These are phyloP conservation scores for Orthosia gracilis DNA, from an alignment of 2,888 invertebrate genomes.

Conservation along the genomic window DNA sequence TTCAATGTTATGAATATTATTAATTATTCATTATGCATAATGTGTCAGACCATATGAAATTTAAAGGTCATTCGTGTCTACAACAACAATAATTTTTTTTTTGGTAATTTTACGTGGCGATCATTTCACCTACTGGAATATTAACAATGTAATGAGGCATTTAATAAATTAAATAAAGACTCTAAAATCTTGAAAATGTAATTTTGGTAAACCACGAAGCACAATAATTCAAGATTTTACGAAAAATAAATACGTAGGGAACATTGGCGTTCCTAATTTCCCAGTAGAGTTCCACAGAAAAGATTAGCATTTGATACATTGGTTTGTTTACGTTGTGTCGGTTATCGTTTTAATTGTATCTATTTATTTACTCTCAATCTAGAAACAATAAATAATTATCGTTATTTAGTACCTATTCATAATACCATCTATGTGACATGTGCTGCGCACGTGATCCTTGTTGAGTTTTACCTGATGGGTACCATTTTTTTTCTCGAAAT, in stretches of 20 bases:
- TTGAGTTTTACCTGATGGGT: slow-evolving; percentile 13
- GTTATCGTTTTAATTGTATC: slow-evolving; percentile 32
- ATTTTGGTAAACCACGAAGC: slow-evolving; percentile 13
- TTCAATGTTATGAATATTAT: slow-evolving; percentile 17
- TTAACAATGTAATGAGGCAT: not conserved
- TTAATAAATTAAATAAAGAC: not conserved
- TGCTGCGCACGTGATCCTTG: slow-evolving; percentile 15
- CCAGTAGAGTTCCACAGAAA: slow-evolving; percentile 12
- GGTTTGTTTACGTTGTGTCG: slow-evolving; percentile 38
- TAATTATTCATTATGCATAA: slow-evolving; percentile 39
- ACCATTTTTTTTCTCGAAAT: not conserved
- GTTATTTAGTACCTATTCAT: slow-evolving; percentile 22
- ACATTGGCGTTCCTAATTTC: slow-evolving; percentile 9
- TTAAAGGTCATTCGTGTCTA: slow-evolving; percentile 27
- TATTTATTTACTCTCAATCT: slow-evolving; percentile 49
- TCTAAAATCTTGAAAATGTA: not conserved
- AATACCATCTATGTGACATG: slow-evolving; percentile 23
- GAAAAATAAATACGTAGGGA: slow-evolving; percentile 12
- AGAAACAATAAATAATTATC: slow-evolving; percentile 34
- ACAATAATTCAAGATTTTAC: not conserved
- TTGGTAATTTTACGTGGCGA: not conserved
- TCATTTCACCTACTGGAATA: slow-evolving; percentile 13
- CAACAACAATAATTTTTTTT: not conserved
- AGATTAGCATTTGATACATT: slow-evolving; percentile 39
- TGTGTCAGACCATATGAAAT: slow-evolving; percentile 25